A percentile compares a stretch with the other conserved stretches of the same genome.
Conservation (phyloP, 92 coral and sea anemone species). For the Pocillopora meandrina region DNA sequence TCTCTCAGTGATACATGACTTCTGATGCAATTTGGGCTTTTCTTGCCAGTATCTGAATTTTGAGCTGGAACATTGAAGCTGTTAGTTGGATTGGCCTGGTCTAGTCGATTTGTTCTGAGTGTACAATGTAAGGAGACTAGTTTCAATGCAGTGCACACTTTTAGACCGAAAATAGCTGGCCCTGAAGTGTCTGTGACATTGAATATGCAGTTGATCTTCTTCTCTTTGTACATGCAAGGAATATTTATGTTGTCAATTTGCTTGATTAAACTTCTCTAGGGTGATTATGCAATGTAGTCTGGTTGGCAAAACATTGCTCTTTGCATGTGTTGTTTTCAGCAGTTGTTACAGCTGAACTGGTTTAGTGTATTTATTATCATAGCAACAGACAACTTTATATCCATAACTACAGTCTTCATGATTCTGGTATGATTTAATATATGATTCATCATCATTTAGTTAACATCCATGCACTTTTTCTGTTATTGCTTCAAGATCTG, state of each 20-base stretch:
- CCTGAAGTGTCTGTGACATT: slow-evolving; percentile 34
- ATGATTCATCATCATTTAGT: too few relatives aligned
- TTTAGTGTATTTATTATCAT: too few relatives aligned
- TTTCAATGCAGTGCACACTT: slow-evolving; percentile 41
- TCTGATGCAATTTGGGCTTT: neutral
- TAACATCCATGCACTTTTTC: too few relatives aligned
- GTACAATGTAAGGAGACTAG: slow-evolving; percentile 54
- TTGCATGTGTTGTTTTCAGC: slow-evolving; percentile 54
- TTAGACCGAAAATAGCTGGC: slow-evolving; percentile 48
- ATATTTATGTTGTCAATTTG: neutral
- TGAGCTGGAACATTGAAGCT: too few relatives aligned
- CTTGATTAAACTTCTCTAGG: slow-evolving; percentile 1
- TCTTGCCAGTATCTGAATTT: neutral
- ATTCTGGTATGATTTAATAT: too few relatives aligned
- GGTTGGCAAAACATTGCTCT: slow-evolving; percentile 49
- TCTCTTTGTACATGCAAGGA: neutral
- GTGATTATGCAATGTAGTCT: slow-evolving; percentile 38
- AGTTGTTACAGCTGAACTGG: too few relatives aligned
- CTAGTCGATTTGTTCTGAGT: slow-evolving; percentile 13
- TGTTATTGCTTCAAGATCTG: too few relatives aligned
- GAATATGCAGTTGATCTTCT: neutral
- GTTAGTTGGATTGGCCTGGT: too few relatives aligned
- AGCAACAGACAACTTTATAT: too few relatives aligned
- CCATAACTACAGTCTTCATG: too few relatives aligned
- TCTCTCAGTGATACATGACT: slow-evolving; percentile 7